Evolutionary conservation across 2,113 vertebrate genomes (phyloP).

Genomic region (Hemicordylus capensis): DNA sequence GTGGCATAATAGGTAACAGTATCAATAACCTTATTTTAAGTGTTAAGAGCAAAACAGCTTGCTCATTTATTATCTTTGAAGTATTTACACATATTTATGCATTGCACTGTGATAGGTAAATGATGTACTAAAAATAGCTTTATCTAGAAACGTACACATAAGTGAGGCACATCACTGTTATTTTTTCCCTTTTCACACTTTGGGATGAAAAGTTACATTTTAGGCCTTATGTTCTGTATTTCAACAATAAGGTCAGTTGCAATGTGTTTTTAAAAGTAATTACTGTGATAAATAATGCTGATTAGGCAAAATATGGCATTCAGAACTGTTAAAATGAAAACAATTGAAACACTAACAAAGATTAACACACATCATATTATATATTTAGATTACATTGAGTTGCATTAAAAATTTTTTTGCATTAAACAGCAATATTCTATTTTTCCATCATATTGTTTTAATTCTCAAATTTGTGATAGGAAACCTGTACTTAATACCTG

Average conservation of each 20-base stretch:
- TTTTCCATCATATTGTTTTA: background rate
- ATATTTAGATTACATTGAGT: background rate
- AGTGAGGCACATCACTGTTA: background rate
- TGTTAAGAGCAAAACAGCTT: no score
- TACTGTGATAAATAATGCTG: background rate
- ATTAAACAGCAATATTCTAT: background rate
- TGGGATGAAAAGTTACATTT: background rate
- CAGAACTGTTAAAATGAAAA: background rate
- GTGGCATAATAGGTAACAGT: fast-evolving
- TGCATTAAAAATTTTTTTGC: background rate
- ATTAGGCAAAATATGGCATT: background rate
- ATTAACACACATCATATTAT: background rate
- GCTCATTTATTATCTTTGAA: no score
- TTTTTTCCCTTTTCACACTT: background rate
- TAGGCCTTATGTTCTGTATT: background rate
- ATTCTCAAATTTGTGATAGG: background rate
- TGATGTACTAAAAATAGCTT: background rate
- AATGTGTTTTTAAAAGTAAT: background rate
- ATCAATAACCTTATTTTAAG: background rate
- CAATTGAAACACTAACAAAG: background rate
- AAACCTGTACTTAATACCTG: background rate
- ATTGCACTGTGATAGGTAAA: background rate
- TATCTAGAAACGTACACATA: background rate
- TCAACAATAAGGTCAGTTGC: background rate
- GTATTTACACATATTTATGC: background rate